Evolutionary conservation across 1,140 invertebrate genomes (phyloP).

Genomic region (Drosophila neocordata): DNA sequence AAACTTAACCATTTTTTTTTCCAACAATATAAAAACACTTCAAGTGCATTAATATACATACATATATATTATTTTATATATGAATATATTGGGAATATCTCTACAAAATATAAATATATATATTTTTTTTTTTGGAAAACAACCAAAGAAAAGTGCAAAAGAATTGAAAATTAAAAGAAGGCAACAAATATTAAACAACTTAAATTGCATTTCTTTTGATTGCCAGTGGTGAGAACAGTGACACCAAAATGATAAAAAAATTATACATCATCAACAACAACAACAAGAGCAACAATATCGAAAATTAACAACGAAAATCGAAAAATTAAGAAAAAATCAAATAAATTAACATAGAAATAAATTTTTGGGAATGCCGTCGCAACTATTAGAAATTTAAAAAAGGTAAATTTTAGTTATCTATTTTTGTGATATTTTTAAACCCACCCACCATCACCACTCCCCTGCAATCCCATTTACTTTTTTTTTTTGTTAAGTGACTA

Average conservation of each 20-base stretch:
- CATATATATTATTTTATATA: conserved; percentile 15
- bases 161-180: conserved; percentile 3
- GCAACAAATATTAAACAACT: conserved; percentile 23
- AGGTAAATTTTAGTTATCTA: conserved; percentile 29
- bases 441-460: too few species aligned
- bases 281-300: conserved; percentile 2
- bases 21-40: conserved; percentile 42
- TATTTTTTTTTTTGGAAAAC: conserved; percentile 36
- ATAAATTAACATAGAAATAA: conserved; percentile 17
- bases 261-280: background rate
- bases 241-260: conserved; percentile 39
- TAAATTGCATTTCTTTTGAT: conserved; percentile 3
- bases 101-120: background rate
- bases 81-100: conserved; percentile 22
- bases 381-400: conserved; percentile 34
- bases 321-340: conserved; percentile 17
- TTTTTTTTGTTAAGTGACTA: conserved; percentile 12
- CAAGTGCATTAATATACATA: conserved; percentile 32
- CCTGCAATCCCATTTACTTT: background rate
- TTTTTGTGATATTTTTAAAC: background rate
- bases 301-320: conserved; percentile 19
- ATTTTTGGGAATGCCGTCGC: conserved; percentile 46
- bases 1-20: conserved; percentile 38
- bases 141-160: conserved; percentile 46
- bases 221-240: conserved; percentile 14